Conservation (phyloP, 2,113 vertebrate species). For the Paratilapia polleni region DNA sequence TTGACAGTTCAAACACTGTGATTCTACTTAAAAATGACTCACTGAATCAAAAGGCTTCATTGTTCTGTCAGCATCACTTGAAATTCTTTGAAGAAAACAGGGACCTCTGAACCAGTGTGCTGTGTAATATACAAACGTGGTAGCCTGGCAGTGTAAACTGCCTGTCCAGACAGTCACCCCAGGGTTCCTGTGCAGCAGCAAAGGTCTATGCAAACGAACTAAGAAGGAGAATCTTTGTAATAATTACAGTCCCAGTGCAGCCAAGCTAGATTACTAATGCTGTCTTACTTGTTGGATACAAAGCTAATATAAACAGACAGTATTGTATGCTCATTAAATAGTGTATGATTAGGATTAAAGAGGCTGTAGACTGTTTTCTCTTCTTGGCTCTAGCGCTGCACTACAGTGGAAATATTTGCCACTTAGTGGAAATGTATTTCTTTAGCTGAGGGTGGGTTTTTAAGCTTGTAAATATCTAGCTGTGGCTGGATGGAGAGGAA, state of each 20-base stretch:
- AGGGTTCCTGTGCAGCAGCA: slow-evolving; percentile 51
- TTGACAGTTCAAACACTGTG: not conserved
- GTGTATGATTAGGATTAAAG: not conserved
- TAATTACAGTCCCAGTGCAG: slow-evolving; percentile 17
- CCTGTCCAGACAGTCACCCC: slow-evolving; percentile 40
- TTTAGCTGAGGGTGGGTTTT: not conserved
- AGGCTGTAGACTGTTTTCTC: not conserved
- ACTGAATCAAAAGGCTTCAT: not conserved
- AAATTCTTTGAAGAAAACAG: not conserved
- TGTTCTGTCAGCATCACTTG: not conserved
- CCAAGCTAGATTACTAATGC: not conserved
- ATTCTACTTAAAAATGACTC: not conserved
- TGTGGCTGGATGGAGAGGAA: not conserved
- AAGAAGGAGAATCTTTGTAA: slow-evolving; percentile 23
- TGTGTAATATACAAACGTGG: slow-evolving; percentile 8
- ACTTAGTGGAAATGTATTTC: not conserved
- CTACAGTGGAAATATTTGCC: slow-evolving; percentile 10
- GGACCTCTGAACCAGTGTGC: slow-evolving; percentile 6
- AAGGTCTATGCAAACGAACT: slow-evolving; percentile 47
- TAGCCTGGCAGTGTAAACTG: slow-evolving; percentile 7
- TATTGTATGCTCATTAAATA: not conserved
- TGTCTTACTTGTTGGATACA: slow-evolving; percentile 31
- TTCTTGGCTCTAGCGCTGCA: not conserved
- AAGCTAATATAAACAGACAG: slow-evolving; percentile 1
- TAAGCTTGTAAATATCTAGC: slow-evolving; percentile 1